These are phyloP conservation scores for Oxyscelio sp. DNA, from an alignment of 2,888 invertebrate species.

Conservation along the genomic window DNA sequence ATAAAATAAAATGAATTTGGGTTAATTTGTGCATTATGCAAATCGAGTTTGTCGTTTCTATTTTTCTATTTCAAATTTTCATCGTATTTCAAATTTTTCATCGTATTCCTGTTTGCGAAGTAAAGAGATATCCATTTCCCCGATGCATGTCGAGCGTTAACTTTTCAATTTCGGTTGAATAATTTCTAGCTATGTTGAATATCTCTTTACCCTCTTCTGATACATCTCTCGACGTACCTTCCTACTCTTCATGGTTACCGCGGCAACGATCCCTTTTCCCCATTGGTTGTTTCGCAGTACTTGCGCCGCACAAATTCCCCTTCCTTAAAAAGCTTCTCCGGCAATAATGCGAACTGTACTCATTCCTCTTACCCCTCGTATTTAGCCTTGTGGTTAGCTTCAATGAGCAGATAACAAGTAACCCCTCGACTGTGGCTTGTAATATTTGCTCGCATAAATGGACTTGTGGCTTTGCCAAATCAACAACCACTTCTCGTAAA, in stretches of 20 bases:
- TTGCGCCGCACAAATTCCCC: slow-evolving; percentile 57
- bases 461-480: slow-evolving; percentile 88
- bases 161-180: slow-evolving; percentile 88
- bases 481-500: slow-evolving; percentile 87
- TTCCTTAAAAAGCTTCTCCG: slow-evolving; percentile 76
- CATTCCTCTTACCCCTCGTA: slow-evolving; percentile 78
- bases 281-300: slow-evolving; percentile 84
- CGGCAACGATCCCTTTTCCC: slow-evolving; percentile 87
- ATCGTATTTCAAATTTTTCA: slow-evolving; percentile 57
- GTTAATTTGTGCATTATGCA: too few relatives aligned
- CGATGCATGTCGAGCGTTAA: slow-evolving; percentile 80
- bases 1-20: too few relatives aligned
- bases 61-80: slow-evolving; percentile 47
- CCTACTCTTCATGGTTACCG: slow-evolving; percentile 85
- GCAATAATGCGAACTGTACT: slow-evolving; percentile 64
- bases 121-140: slow-evolving; percentile 71
- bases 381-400: slow-evolving; percentile 88
- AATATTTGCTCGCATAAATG: slow-evolving; percentile 88
- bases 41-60: slow-evolving; percentile 28
- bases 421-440: slow-evolving; percentile 86
- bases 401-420: slow-evolving; percentile 89
- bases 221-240: slow-evolving; percentile 62
- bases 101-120: slow-evolving; percentile 50
- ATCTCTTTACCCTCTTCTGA: slow-evolving; percentile 69
- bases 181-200: slow-evolving; percentile 82